Base-by-base conservation (phyloP, 1,140 invertebrate species). In the Bradysia coprophila region DNA sequence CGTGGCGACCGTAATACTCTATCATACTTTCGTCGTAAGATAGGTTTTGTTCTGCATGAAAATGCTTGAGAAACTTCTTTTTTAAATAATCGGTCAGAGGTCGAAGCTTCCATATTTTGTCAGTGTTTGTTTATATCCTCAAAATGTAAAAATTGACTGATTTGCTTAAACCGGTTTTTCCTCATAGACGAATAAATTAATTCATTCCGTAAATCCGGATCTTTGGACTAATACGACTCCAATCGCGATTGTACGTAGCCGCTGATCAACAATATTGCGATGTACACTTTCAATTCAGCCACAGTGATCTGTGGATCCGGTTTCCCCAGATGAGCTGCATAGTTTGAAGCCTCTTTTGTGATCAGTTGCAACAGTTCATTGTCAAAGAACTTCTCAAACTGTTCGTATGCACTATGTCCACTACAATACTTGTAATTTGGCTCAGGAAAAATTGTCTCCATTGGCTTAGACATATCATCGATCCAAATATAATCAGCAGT, bases 1-100 rank as follows among this genome's bases (percentile, higher is more conserved):
- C 31, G 42, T 54, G 54, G 40, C 40, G 44, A 10, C 52, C 55
- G 45, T 45, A 56, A 47, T 56, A 36, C 10, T 6, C 15, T 10
- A 55, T 45, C 53, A 55, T 55, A 20, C 46, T 47, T 44, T 56
- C 50, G 48, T 52, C 53, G 41, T 48, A 51, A 15, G 34, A 40
- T 16, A 53, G 43, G 38, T 48, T 47, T 53, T 45, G 24, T 38
- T 45, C 46, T 19, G 49, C 48, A 38, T 48, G 43, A 49, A 49
- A 54, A 43, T 51, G 39, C 18, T 48, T 23, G 34, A 43, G 21
- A 21, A 42, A 19, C 10, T 42, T 42, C 4, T 24, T 22, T 42
- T 42, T 42, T 31, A 42, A 42, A 32, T 42, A 31, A 32, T 42
- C 41, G 13, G 21, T 42, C 11, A 42, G 13, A 4, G 41, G 23